Evolutionary conservation across 35 echinoderm and acorn worm genomes (phyloP).

Genomic region (Stichopus chloronotus): DNA sequence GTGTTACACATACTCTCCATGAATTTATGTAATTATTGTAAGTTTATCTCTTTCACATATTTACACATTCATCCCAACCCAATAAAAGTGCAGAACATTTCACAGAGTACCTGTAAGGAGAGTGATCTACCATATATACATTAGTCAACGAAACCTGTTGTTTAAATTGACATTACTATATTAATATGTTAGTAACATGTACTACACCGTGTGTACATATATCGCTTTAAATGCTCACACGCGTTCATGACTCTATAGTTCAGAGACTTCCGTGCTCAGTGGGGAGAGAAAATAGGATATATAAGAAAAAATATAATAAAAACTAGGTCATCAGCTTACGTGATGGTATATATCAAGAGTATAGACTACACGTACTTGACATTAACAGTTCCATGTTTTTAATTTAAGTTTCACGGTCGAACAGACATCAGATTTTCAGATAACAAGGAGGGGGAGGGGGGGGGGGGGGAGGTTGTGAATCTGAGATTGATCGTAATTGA

Average conservation of each 20-base stretch:
- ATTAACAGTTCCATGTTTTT: not conserved
- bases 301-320: not conserved
- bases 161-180: too few species aligned
- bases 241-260: not conserved
- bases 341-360: not conserved
- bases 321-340: not conserved
- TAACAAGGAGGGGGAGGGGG: not conserved
- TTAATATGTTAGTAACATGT: too few species aligned
- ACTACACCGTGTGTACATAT: not conserved
- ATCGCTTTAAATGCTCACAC: not conserved
- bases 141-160: too few species aligned
- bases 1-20: too few species aligned
- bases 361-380: not conserved
- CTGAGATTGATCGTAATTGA: constrained; percentile 24
- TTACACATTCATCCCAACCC: too few species aligned
- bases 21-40: too few species aligned
- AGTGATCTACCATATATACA: too few species aligned
- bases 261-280: not conserved
- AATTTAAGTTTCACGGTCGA: constrained; percentile 43
- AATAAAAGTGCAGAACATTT: too few species aligned
- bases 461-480: not conserved
- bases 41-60: too few species aligned
- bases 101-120: too few species aligned
- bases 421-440: not conserved
- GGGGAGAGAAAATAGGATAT: not conserved